Evolutionary conservation across 1,140 invertebrate species (phyloP).

Genomic region (Aporrectodea caliginosa): DNA sequence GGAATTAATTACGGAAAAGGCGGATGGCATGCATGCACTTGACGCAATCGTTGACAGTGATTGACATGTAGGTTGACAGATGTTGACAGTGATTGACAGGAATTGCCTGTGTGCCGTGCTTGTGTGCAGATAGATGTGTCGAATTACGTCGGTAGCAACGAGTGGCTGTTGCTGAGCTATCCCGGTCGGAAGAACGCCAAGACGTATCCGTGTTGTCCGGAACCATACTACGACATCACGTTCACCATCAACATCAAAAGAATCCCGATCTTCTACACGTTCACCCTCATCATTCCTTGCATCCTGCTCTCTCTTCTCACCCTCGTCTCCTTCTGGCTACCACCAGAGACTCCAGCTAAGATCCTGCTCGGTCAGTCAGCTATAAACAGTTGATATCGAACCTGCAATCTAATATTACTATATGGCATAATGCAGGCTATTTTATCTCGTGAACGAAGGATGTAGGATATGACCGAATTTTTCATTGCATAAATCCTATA

Average conservation of each 20-base stretch:
- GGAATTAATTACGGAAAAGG: no score
- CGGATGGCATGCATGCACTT: no score
- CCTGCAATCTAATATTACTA: no score
- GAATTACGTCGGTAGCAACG: constrained; percentile 43
- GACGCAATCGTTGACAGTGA: no score
- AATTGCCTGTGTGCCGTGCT: no score
- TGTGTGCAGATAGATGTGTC: constrained; percentile 15
- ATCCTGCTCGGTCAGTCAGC: constrained; percentile 43
- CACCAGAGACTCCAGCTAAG: constrained; percentile 39
- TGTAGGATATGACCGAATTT: no score
- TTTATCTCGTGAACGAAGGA: no score
- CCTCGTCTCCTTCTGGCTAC: constrained; percentile 39
- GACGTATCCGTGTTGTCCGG: constrained; percentile 59
- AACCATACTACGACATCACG: constrained; percentile 61
- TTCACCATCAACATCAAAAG: constrained; percentile 45
- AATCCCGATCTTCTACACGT: constrained; percentile 36
- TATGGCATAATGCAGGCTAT: no score
- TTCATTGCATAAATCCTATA: no score
- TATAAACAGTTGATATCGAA: no score
- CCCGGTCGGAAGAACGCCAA: constrained; percentile 49
- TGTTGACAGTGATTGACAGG: no score
- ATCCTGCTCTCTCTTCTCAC: constrained; percentile 37
- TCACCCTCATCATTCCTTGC: constrained; percentile 39
- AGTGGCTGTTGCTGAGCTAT: constrained; percentile 55
- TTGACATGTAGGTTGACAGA: no score